phyloP scores from a whole-genome alignment of 2,797 vertebrate genomes.

The Rhinoraja longicauda region DNA sequence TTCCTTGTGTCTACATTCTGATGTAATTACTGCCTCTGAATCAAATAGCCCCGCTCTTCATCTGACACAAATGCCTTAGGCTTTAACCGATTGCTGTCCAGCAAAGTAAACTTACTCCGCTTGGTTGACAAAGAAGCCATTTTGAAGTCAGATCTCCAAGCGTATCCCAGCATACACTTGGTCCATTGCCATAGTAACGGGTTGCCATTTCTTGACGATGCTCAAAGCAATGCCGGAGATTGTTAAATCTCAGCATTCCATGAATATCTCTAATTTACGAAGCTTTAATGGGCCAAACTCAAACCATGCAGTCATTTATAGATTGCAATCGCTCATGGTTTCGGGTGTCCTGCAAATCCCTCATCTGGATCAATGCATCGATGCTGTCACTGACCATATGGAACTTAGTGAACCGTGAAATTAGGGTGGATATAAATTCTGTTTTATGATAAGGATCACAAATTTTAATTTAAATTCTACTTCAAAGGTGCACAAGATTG shows the following conservation, averaged over 20 bases:
- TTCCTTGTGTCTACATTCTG: no score
- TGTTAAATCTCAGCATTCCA: neutral
- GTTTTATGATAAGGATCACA: neutral
- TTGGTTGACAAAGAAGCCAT: neutral
- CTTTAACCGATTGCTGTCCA: neutral
- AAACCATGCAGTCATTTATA: conserved; percentile 7
- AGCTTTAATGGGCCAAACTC: neutral
- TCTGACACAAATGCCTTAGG: neutral
- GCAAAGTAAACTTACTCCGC: no score
- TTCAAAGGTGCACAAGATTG: neutral
- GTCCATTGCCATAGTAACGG: no score
- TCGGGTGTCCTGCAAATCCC: neutral
- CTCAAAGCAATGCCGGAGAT: neutral
- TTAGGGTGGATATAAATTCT: neutral
- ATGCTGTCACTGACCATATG: neutral
- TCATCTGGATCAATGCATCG: neutral
- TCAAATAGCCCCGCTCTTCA: neutral
- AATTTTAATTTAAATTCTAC: neutral
- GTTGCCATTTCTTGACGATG: neutral
- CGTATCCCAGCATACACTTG: neutral
- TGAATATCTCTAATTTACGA: neutral
- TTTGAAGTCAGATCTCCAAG: neutral
- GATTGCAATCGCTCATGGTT: conserved; percentile 19
- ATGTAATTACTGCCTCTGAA: neutral
- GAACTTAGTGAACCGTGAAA: conserved; percentile 4